Base-by-base conservation (phyloP, 2,797 vertebrate species). In the Rhinoraja longicauda region DNA sequence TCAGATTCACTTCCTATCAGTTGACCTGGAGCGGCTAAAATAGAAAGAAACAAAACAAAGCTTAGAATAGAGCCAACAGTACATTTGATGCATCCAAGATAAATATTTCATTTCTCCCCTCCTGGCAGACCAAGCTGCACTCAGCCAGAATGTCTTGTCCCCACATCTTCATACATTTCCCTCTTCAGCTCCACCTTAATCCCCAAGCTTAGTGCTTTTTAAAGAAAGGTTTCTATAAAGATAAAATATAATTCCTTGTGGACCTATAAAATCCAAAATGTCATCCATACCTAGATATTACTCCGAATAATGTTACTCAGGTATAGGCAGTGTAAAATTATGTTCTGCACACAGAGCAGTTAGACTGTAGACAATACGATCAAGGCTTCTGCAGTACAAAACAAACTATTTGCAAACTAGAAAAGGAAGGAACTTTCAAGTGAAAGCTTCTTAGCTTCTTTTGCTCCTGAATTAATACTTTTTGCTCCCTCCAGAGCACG, bases 1-100 rank as follows among this genome's bases (percentile, higher is more conserved):
- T 77, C 73, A 93, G 95, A 94, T 79, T 93, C 98, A 99, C 94
- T 99, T 99, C 95, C 97, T 97, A 94, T 98, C 98, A 79, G 97
- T 97, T 95, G 98, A 99, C 95, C 97, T 97, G 95, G 98, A 99
- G 90, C 98, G 98, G 96, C 99, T 99, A 93, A 10, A 94, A 92
- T 72, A 91, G 59, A 62, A 92, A 93, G 10, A 93, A 2, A 92
- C 93, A 13, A 1, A 62, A 78, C 26, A 32, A 36, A 24, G 13
- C 76, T 88, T 90, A 67, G n/a, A 88, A 88, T n/a, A 67, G 0
- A 77, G 77, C 13, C 4, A 4, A 39, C 36, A 29, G 4, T 7
- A 78, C 72, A 26, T n/a, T 75, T 75, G 72, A 72, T 29, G 45
- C 79, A 57, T 4, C 24, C 5, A 45, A 10, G 57, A 82, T 53